These are phyloP conservation scores for Polyommatus icarus DNA, from an alignment of 2,888 invertebrate species.

Conservation along the genomic window DNA sequence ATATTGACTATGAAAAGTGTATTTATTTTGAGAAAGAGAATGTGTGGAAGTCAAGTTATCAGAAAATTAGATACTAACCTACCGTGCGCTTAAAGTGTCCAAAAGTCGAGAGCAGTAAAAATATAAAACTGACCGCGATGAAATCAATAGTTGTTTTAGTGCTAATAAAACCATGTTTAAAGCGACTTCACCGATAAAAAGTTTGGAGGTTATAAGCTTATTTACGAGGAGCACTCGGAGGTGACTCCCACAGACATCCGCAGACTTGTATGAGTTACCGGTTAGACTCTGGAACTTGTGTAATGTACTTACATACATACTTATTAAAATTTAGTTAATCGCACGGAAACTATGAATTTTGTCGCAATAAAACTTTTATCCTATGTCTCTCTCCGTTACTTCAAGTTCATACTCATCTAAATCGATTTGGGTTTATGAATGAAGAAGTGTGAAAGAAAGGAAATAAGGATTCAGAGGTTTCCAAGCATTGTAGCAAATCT, in stretches of 20 bases:
- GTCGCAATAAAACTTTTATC: too few species aligned
- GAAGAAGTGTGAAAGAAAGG: too few species aligned
- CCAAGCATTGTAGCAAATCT: too few species aligned
- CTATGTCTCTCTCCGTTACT: too few species aligned
- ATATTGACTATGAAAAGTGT: neutral
- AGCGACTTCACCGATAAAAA: neutral
- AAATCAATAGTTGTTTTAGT: constrained; percentile 4
- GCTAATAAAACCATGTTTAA: constrained; percentile 1
- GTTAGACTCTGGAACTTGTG: neutral
- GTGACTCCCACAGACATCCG: constrained; percentile 6
- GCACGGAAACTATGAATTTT: too few species aligned
- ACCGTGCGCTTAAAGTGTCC: neutral
- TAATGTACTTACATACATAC: too few species aligned
- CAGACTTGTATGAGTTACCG: neutral
- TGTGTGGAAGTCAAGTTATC: neutral
- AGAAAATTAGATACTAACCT: neutral
- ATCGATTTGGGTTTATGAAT: too few species aligned
- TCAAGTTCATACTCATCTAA: too few species aligned
- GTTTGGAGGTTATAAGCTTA: neutral
- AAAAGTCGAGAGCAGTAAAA: neutral
- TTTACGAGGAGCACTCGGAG: neutral
- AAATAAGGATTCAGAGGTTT: too few species aligned
- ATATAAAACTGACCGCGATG: neutral
- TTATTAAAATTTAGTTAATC: too few species aligned
- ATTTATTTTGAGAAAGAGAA: neutral